Evolutionary conservation across 2,888 invertebrate genomes (phyloP).

Genomic region (Pardosa pseudoannulata): DNA sequence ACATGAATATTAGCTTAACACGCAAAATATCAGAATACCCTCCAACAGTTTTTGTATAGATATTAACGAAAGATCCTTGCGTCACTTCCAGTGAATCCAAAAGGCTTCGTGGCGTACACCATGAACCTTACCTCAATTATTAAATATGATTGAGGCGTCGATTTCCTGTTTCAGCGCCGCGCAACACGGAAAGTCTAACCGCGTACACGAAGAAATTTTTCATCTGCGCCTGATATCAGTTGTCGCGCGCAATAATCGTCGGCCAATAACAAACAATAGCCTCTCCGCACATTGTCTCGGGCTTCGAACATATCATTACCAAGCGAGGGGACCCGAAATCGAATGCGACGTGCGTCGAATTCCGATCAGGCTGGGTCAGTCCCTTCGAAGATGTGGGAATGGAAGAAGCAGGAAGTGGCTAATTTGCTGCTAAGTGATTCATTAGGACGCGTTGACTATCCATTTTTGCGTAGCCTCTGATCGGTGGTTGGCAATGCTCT

Average conservation of each 20-base stretch:
- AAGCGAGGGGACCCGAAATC: no score
- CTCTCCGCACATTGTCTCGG: not conserved
- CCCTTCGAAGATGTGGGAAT: not conserved
- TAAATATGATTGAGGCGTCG: no score
- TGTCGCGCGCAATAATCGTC: not conserved
- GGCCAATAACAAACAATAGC: constrained; percentile 10
- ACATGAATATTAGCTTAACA: no score
- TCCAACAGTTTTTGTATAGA: no score
- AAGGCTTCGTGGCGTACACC: no score
- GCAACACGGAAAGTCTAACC: not conserved
- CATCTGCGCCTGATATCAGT: not conserved
- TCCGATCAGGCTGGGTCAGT: not conserved
- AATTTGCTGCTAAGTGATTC: constrained; percentile 7
- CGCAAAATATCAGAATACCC: no score
- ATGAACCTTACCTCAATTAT: no score
- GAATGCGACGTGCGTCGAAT: not conserved
- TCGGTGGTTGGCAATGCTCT: no score
- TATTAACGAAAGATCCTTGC: no score
- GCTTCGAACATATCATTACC: not conserved
- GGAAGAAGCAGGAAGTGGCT: constrained; percentile 8
- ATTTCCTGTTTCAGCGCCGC: no score
- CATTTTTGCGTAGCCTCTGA: not conserved
- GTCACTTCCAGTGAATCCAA: no score
- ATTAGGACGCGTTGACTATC: constrained; percentile 5
- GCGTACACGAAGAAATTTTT: not conserved